Evolutionary conservation across 2,888 invertebrate genomes (phyloP).

Genomic region (Oligia latruncula): DNA sequence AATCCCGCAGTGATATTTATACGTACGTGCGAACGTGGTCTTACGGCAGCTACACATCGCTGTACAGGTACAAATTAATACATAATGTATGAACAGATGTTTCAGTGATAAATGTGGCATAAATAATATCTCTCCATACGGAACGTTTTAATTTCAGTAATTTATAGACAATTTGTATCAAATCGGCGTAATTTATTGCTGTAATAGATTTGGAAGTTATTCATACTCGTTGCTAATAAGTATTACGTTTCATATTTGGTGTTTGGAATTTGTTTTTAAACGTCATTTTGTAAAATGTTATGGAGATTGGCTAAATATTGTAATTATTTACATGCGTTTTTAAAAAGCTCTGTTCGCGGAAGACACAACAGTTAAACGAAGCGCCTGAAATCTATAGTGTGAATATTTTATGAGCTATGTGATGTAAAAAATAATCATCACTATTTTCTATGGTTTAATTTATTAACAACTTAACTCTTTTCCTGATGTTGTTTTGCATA

Average conservation of each 20-base stretch:
- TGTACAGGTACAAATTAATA: conserved; percentile 33
- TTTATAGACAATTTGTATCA: conserved; percentile 31
- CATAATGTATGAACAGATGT: conserved; percentile 28
- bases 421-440: neutral
- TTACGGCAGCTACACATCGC: conserved; percentile 3
- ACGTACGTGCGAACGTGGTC: neutral
- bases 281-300: neutral
- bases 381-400: neutral
- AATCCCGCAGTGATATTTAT: neutral
- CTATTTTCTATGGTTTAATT: neutral
- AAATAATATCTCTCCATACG: conserved; percentile 5
- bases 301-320: neutral
- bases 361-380: neutral
- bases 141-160: conserved; percentile 38
- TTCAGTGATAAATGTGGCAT: conserved; percentile 17
- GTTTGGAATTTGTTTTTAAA: neutral
- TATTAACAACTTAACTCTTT: neutral
- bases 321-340: neutral
- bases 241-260: neutral
- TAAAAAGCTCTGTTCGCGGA: neutral
- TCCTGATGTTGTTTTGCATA: neutral
- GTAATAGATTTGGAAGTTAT: conserved; percentile 2
- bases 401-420: neutral
- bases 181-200: conserved; percentile 21
- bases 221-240: neutral